phyloP scores from a whole-genome alignment of 2,113 vertebrate genomes.

The Phycodurus eques region DNA sequence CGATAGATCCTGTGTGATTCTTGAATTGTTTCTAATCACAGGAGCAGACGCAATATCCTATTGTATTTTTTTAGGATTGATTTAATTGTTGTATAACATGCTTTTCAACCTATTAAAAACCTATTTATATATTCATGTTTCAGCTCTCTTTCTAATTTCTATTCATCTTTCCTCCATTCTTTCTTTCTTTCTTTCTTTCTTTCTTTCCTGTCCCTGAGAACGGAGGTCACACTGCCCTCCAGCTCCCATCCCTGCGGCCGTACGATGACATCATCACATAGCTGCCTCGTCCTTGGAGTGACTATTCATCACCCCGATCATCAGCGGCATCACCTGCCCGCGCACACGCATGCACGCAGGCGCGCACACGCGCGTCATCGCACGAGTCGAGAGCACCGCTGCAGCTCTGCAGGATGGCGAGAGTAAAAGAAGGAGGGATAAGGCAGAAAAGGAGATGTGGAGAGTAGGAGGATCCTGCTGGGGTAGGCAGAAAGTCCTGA shows the following conservation, averaged over 20 bases:
- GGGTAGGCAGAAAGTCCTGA: conserved; percentile 66
- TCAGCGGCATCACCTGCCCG: conserved; percentile 59
- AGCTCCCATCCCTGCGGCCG: conserved; percentile 42
- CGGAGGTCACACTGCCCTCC: conserved; percentile 65
- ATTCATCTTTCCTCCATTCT: conserved; percentile 1
- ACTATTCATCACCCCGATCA: conserved; percentile 69
- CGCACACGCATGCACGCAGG: conserved; percentile 3
- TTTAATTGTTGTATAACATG: not conserved
- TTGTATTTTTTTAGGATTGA: not conserved
- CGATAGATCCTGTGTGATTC: conserved; percentile 27
- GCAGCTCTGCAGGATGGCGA: conserved; percentile 36
- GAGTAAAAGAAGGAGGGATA: conserved; percentile 31
- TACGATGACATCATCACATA: conserved; percentile 66
- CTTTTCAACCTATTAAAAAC: not conserved
- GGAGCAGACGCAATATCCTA: not conserved
- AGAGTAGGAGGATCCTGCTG: conserved; percentile 48
- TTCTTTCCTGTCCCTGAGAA: conserved; percentile 29
- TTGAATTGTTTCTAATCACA: conserved; percentile 24
- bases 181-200: no score
- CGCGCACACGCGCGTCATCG: conserved; percentile 24
- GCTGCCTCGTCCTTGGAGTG: conserved; percentile 52
- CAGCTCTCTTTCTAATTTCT: not conserved
- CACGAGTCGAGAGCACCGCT: conserved; percentile 25
- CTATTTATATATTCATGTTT: not conserved
- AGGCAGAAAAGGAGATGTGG: conserved; percentile 15